Conservation (phyloP, 2,113 vertebrate species). For the Pao palembangensis region DNA sequence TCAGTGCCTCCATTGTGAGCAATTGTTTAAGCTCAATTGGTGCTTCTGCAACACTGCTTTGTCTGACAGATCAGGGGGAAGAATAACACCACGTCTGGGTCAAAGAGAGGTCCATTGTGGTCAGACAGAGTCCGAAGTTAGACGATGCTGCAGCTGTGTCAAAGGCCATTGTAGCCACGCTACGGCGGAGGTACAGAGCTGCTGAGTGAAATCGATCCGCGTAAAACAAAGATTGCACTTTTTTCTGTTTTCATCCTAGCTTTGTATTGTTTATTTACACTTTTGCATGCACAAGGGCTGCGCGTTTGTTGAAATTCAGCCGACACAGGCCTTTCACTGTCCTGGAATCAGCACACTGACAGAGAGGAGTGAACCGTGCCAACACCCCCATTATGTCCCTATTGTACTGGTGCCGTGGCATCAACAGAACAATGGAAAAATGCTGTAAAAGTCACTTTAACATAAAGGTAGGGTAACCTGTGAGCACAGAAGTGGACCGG, state of each 20-base stretch:
- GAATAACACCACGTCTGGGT: constrained; percentile 61
- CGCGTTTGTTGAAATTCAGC: constrained; percentile 68
- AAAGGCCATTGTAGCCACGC: constrained; percentile 60
- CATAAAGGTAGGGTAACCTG: constrained; percentile 45
- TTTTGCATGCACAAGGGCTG: constrained; percentile 4
- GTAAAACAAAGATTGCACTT: constrained; percentile 47
- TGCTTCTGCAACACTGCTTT: constrained; percentile 63
- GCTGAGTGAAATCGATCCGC: constrained; percentile 67
- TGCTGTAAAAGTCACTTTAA: constrained; percentile 60
- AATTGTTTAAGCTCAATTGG: constrained; percentile 70
- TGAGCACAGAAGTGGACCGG: constrained; percentile 9
- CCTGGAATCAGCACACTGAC: constrained; percentile 73
- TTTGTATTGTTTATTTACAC: constrained; percentile 34
- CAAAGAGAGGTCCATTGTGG: constrained; percentile 59
- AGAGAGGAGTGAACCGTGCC: constrained; percentile 41
- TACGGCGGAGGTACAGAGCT: constrained; percentile 42
- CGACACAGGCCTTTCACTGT: constrained; percentile 62
- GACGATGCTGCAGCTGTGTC: constrained; percentile 49
- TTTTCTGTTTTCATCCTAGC: constrained; percentile 32
- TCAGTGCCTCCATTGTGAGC: constrained; percentile 62
- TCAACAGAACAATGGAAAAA: constrained; percentile 54
- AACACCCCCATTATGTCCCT: constrained; percentile 51
- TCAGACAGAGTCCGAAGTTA: constrained; percentile 32
- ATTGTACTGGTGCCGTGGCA: constrained; percentile 56
- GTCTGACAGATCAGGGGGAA: constrained; percentile 62